Base-by-base conservation (phyloP, 2,113 vertebrate species). In the Colinus virginianus region DNA sequence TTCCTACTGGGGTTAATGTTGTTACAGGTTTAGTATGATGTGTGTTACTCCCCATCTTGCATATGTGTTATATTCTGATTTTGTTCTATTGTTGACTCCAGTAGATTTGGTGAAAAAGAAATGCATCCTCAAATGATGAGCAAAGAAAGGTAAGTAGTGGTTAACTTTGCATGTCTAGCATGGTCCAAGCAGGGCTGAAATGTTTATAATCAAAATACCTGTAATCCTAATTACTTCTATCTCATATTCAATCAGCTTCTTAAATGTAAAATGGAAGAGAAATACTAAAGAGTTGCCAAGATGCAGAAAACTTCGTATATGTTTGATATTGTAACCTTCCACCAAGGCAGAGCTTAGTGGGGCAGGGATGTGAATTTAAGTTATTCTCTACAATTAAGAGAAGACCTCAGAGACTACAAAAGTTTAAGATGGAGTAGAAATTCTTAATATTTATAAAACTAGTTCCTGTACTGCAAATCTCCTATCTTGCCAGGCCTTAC, bases 21-120 rank as follows among this genome's bases (percentile, higher is more conserved):
- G 4, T 16, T 55, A 62, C 66, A 9, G 0, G 0, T 23, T 59
- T 7, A 8, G 4, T 9, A 3, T 3, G 6, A 3, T 13, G 8
- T 9, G 23, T 48, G 26, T 51, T 70, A 26, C 61, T 63, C 36
- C 25, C 15, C 38, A 40, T 70, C 34, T 71, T 68, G 28, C 11
- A 12, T 46, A 11, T 38, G 34, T 51, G 17, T 34, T 85, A 20
- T 68, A 69, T 23, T 66, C 23, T 53, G 4, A 16, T 0, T 81
- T 63, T 9, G 1, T 67, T 87, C 11, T 58, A 1, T 32, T 38
- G 18, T 51, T 93, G 34, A n/a, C 34, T 46, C 32, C 8, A 59
- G 49, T 62, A 53, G 67, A 69, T 26, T 3, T 3, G 2, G 2
- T 4, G 5, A 77, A 30, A 64, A 93, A 48, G 38, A 59, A 75